Base-by-base conservation (phyloP, 2,888 invertebrate species). In the Proisotoma minuta region DNA sequence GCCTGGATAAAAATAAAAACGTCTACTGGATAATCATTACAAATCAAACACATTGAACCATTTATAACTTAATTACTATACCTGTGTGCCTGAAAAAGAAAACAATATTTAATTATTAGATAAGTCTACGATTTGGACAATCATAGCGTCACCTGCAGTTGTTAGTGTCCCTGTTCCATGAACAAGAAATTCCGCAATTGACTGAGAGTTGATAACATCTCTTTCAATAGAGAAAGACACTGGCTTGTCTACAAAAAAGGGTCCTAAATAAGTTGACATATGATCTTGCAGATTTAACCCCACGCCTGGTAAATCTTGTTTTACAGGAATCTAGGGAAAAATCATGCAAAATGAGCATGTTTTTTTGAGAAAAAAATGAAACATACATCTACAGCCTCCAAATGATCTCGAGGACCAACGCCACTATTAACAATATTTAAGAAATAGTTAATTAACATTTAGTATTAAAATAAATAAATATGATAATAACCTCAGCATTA, bases 211-310 rank as follows among this genome's bases (percentile, higher is more conserved):
- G 12, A 65, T 62, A n/a, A 68, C 62, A 51, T 70, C 70, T n/a
- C 68, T 52, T 18, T 68, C 70, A 23, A 70, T 66, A 1, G 62
- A 52, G 39, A 70, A 64, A 18, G 62, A 43, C 12, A 65, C 61
- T 1, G 68, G 60, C 40, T 66, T 57, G 20, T 58, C 60, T 1
- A 68, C 60, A 27, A 68, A 61, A 50, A 72, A 70, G 0, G 72
- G 72, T 0, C 70, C 68, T 1, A 70, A 52, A 40, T 68, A 69
- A 0, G 68, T 68, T 0, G 63, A 59, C 0, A 72, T 24, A 39
- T 72, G 72, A 28, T 72, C 72, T 43, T 70, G 69, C 2, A 72
- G 40, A 57, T 72, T 70, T 5, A 63, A 40, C 1, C 72, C 72
- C 0, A 72, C 54, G 3, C 27, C 72, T 24, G 72, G 72, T 0